Percentiles rank a stretch among this genome's conserved stretches.
Conservation (phyloP, 2,888 invertebrate genomes). For the Xanthostigma xanthostigma region DNA sequence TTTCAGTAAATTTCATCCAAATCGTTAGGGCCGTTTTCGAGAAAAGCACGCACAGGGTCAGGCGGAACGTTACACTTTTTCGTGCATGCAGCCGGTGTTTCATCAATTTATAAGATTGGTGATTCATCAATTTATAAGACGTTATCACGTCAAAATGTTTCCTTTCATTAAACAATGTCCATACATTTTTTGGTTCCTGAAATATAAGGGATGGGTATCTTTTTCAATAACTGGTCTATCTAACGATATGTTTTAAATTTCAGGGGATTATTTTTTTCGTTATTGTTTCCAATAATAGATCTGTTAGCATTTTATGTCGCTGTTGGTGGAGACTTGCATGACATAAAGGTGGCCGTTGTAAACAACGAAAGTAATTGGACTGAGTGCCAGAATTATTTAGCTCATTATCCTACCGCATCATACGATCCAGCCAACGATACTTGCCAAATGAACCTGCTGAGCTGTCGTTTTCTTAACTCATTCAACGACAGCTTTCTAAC, state of each 20-base stretch:
- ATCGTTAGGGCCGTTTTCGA: too few species aligned
- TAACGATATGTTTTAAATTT: conserved; percentile 15
- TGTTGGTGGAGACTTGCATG: conserved; percentile 60
- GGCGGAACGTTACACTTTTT: too few species aligned
- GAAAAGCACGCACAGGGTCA: too few species aligned
- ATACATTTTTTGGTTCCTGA: too few species aligned
- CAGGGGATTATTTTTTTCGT: conserved; percentile 67
- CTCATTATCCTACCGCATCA: conserved; percentile 23
- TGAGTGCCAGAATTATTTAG: conserved; percentile 18
- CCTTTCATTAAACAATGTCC: too few species aligned
- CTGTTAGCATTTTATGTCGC: conserved; percentile 65
- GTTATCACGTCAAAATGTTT: too few species aligned
- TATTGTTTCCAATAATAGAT: conserved; percentile 70
- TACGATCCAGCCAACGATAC: conserved; percentile 21
- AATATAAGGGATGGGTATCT: too few species aligned
- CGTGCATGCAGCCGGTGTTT: too few species aligned
- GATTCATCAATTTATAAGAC: too few species aligned
- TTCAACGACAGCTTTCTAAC: conserved; percentile 40
- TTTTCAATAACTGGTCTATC: too few species aligned
- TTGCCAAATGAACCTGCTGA: conserved; percentile 39
- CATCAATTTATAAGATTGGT: too few species aligned
- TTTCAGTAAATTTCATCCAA: too few species aligned
- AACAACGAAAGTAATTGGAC: conserved; percentile 48
- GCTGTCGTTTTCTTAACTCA: conserved; percentile 43
- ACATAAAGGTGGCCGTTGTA: conserved; percentile 58